Evolutionary conservation across 2,797 vertebrate species (phyloP).

Genomic region (Poliocrania exsul): DNA sequence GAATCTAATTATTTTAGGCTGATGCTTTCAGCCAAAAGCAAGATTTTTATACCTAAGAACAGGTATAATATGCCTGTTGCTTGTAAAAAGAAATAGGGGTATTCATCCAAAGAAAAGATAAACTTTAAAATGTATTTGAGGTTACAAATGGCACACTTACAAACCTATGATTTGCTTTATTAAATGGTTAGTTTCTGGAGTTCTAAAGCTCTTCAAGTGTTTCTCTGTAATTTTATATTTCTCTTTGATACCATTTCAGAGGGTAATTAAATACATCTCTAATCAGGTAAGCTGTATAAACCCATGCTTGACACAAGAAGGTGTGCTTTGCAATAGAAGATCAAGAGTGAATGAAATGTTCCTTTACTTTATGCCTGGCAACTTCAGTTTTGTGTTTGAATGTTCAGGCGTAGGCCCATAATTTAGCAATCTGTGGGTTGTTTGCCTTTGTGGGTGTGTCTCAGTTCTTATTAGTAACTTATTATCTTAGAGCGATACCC

Average conservation of each 20-base stretch:
- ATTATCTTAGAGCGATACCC: not conserved
- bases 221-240: not conserved
- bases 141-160: not conserved
- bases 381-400: not conserved
- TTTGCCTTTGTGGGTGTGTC: not conserved
- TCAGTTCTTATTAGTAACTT: not conserved
- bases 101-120: not conserved
- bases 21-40: not conserved
- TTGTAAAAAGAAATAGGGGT: not conserved
- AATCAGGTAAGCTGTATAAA: not conserved
- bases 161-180: not conserved
- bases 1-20: not conserved
- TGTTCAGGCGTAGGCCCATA: not conserved
- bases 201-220: not conserved
- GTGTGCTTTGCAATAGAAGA: not conserved
- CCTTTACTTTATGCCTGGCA: not conserved
- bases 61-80: not conserved
- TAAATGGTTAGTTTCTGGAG: not conserved
- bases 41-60: not conserved
- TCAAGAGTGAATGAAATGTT: not conserved
- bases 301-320: not conserved
- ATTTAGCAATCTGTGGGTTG: not conserved
- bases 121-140: not conserved
- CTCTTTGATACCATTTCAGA: not conserved
- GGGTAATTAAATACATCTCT: not conserved